Base-by-base conservation (phyloP, 2,888 invertebrate genomes). In the Cyclophora punctaria region DNA sequence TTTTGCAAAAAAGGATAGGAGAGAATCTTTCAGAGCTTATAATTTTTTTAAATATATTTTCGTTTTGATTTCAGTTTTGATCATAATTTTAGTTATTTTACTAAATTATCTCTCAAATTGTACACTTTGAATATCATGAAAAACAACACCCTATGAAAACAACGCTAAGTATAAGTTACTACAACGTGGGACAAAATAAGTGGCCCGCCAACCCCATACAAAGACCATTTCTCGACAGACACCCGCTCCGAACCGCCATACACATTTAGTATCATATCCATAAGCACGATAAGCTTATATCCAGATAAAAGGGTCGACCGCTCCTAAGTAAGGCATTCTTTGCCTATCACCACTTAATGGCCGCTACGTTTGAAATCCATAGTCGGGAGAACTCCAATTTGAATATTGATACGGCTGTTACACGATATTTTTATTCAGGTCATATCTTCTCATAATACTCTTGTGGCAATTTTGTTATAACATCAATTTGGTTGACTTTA, bases 251-350 rank as follows among this genome's bases (percentile, higher is more conserved):
- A 56, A 57, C 68, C 64, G 66, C 61, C 68, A 72, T 74, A 78
- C 72, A 78, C 69, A 75, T 80, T 80, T 75, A 80, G 75, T 72
- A 63, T 71, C 78, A 70, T 72, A 74, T 76, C 74, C 76, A 83
- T 82, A 82, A 80, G 83, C 83, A 81, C 81, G 81, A 84, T 83
- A 83, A 83, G 81, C 83, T 81, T 84, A 83, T 85, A 83, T 77
- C 67, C 78, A 78, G 81, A 84, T 83, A 83, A 83, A 85, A 84
- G 83, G 84, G 83, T 83, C 80, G 77, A 57, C 63, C 63, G 69
- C 69, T 73, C 76, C 72, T 81, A 81, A 84, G 83, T 80, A 81
- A 79, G 75, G 80, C 74, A 83, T 84, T 84, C 81, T 85, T 84
- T 80, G 67, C 79, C 78, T 79, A 83, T 82, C 80, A 75, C 69